Percentiles rank a stretch among this genome's conserved stretches.
phyloP scores from a whole-genome alignment of 1,140 invertebrate species.

The Cyclargus thomasi region DNA sequence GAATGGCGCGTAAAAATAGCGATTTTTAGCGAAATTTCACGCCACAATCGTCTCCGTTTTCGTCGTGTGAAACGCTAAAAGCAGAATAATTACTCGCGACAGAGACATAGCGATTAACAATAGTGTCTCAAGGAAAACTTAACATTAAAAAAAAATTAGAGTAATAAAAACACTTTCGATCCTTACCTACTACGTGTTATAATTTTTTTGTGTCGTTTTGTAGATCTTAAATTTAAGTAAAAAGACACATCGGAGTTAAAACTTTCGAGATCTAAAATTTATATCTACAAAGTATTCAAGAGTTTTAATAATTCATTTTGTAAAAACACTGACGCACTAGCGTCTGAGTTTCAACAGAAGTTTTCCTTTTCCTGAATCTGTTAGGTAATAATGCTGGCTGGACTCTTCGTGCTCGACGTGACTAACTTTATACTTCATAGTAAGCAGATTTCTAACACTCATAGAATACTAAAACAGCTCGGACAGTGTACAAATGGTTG shows the following conservation, averaged over 20 bases:
- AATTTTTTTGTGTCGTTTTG: too few relatives aligned
- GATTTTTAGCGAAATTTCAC: neutral
- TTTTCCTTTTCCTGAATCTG: slow-evolving; percentile 13
- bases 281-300: neutral
- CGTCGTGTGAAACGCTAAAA: neutral
- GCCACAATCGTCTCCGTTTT: neutral
- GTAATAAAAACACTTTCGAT: too few relatives aligned
- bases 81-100: too few relatives aligned
- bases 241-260: too few relatives aligned
- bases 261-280: neutral
- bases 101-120: too few relatives aligned
- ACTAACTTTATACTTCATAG: slow-evolving; percentile 15
- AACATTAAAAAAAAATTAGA: too few relatives aligned
- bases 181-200: too few relatives aligned
- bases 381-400: slow-evolving; percentile 15
- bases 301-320: slow-evolving; percentile 4
- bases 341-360: slow-evolving; percentile 11
- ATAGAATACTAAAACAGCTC: slow-evolving; percentile 20
- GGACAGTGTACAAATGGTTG: slow-evolving; percentile 37
- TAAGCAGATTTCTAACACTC: slow-evolving; percentile 20
- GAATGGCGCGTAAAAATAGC: neutral
- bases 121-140: too few relatives aligned
- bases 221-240: too few relatives aligned
- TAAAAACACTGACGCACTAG: slow-evolving; percentile 6
- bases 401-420: neutral